Base-by-base conservation (phyloP, 1,140 invertebrate genomes). In the Brachionus paranguensis region DNA sequence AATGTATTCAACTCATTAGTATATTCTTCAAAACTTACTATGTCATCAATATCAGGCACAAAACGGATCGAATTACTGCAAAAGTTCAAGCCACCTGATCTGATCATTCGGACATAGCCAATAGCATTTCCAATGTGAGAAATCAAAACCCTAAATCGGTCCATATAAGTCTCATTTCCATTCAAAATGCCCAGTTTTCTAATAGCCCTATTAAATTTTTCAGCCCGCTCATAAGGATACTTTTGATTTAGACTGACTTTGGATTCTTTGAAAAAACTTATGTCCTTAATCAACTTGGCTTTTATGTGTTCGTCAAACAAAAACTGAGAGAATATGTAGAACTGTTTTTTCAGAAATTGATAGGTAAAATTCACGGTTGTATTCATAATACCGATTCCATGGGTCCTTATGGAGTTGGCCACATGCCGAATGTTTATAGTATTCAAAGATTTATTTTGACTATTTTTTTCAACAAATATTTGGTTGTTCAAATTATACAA, bases 271-370 rank as follows among this genome's bases (percentile, higher is more conserved):
- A 92, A 91, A 89, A 91, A 93, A 83, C 93, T 92, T 84, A 95
- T 91, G 89, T 99, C 96, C 89, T 96, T 96, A 78, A 96, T 92
- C 0, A 99, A 89, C 78, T 95, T 92, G 0, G 96, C 98, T 89
- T 98, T 98, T 74, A 99, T 98, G 86, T 97, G 96, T 89, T 99
- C 97, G 89, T 99, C 96, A 88, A 94, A 99, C 86, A 99, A 92
- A 89, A 99, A 99, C 89, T 98, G 96, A 1, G 96, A 99, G 88
- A 99, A 97, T 3, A 93, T 93, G 85, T 94, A 94, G 86, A 99
- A 94, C 89, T 99, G 98, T 84, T 96, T 93, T 84, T 94, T 92
- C 60, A 99, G 90, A 90, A 97, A 98, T 89, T 97, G 96, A 90
- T 98, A 99, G 68, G 84, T 85, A 37, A 29, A 85, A 89, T 89